Percentiles rank a stretch among this genome's conserved stretches.
Conservation (phyloP, 2,888 invertebrate species). For the Nomada ruficornis region DNA sequence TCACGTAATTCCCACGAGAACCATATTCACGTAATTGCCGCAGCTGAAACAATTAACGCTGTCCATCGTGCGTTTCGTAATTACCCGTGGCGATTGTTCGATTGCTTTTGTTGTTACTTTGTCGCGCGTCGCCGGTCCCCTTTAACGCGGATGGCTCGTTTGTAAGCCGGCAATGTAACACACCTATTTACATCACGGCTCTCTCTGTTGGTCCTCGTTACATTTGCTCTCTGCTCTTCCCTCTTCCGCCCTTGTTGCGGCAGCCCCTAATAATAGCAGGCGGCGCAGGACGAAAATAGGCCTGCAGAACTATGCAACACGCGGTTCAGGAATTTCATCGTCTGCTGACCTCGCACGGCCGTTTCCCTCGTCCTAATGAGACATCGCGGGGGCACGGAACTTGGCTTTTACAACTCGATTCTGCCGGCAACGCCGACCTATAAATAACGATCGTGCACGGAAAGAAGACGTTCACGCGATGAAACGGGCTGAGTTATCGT, state of each 20-base stretch:
- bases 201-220: constrained; percentile 9
- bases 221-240: constrained; percentile 6
- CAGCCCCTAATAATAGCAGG: constrained; percentile 74
- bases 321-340: constrained; percentile 75
- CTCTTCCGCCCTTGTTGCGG: constrained; percentile 44
- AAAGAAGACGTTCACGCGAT: neutral
- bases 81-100: too few species aligned
- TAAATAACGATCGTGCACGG: constrained; percentile 28
- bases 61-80: too few species aligned
- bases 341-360: constrained; percentile 69
- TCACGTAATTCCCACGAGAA: too few species aligned
- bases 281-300: constrained; percentile 77
- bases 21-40: too few species aligned
- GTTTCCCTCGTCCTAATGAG: constrained; percentile 68
- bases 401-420: neutral
- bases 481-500: neutral
- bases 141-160: too few species aligned
- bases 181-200: constrained; percentile 65
- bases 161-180: too few species aligned
- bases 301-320: constrained; percentile 76
- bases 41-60: too few species aligned
- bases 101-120: too few species aligned
- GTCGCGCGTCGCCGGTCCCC: too few species aligned
- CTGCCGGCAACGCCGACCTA: neutral
- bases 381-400: constrained; percentile 27